Percentiles rank a stretch among this genome's conserved stretches.
Evolutionary conservation across 2,888 invertebrate species (phyloP).

Genomic region (Herminia tarsipennalis): DNA sequence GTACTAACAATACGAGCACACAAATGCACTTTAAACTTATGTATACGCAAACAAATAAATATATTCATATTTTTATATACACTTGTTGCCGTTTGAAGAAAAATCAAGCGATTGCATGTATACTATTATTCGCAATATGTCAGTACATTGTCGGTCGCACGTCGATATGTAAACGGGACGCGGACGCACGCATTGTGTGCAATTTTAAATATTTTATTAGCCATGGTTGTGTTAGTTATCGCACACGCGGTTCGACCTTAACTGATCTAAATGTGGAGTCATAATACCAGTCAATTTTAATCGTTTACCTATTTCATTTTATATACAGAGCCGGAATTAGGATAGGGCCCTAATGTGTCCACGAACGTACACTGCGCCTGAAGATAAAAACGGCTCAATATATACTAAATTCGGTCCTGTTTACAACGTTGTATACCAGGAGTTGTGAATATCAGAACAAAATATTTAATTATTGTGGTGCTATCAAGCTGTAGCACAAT

Average conservation of each 20-base stretch:
- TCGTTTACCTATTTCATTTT: slow-evolving; percentile 18
- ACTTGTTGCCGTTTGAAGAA: slow-evolving; percentile 20
- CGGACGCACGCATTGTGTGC: slow-evolving; percentile 66
- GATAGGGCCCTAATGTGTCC: neutral
- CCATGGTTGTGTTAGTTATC: slow-evolving; percentile 69
- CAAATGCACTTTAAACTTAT: slow-evolving; percentile 28
- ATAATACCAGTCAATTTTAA: slow-evolving; percentile 30
- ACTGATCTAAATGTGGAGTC: slow-evolving; percentile 31
- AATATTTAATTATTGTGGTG: slow-evolving; percentile 71
- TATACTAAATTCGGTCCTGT: slow-evolving; percentile 11
- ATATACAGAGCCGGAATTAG: slow-evolving; percentile 5
- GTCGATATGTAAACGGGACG: slow-evolving; percentile 9
- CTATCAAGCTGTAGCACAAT: slow-evolving; percentile 71
- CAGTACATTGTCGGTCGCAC: slow-evolving; percentile 17
- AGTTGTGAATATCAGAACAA: slow-evolving; percentile 75
- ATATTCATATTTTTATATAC: slow-evolving; percentile 39
- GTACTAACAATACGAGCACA: slow-evolving; percentile 22
- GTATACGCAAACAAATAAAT: slow-evolving; percentile 38
- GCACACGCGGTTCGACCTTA: slow-evolving; percentile 54
- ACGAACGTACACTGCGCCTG: neutral
- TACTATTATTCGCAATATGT: slow-evolving; percentile 7
- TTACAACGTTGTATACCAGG: slow-evolving; percentile 36
- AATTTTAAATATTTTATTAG: slow-evolving; percentile 72
- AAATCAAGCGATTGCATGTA: slow-evolving; percentile 7
- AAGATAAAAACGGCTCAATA: neutral